These are phyloP conservation scores for Lethenteron camtschaticum DNA, from an alignment of 2,113 vertebrate genomes.

Conservation along the genomic window DNA sequence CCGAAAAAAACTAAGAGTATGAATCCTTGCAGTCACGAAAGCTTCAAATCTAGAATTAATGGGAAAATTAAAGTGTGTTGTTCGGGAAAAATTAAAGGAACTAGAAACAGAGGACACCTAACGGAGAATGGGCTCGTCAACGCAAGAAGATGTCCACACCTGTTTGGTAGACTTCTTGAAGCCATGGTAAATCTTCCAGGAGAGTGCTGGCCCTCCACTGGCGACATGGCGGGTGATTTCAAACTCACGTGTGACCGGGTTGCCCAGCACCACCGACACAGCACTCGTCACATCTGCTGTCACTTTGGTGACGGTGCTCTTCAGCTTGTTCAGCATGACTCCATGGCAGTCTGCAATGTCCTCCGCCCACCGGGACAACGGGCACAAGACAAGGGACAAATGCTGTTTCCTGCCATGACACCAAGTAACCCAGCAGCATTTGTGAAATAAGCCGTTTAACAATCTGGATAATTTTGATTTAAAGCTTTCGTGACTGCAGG, in stretches of 20 bases:
- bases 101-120: not conserved
- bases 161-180: conserved; percentile 97
- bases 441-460: too few relatives aligned
- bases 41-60: too few relatives aligned
- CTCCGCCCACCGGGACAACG: too few relatives aligned
- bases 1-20: too few relatives aligned
- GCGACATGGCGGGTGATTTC: conserved; percentile 86
- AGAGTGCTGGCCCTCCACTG: conserved; percentile 67
- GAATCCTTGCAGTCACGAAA: too few relatives aligned
- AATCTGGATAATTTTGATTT: too few relatives aligned
- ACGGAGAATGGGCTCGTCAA: not conserved
- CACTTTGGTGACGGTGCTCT: conserved; percentile 92
- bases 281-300: conserved; percentile 91
- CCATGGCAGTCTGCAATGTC: conserved; percentile 34
- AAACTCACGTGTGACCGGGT: conserved; percentile 84
- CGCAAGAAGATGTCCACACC: conserved; percentile 23
- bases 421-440: too few relatives aligned
- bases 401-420: too few relatives aligned
- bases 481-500: too few relatives aligned
- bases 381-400: too few relatives aligned
- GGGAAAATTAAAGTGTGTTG: not conserved
- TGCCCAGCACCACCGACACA: conserved; percentile 57
- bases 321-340: conserved; percentile 97
- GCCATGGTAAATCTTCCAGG: conserved; percentile 94
- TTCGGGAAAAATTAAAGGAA: not conserved